Evolutionary conservation across 2,113 vertebrate species (phyloP), one percentile per base, ranked within the genome.

Genomic region (Antennarius striatus): DNA sequence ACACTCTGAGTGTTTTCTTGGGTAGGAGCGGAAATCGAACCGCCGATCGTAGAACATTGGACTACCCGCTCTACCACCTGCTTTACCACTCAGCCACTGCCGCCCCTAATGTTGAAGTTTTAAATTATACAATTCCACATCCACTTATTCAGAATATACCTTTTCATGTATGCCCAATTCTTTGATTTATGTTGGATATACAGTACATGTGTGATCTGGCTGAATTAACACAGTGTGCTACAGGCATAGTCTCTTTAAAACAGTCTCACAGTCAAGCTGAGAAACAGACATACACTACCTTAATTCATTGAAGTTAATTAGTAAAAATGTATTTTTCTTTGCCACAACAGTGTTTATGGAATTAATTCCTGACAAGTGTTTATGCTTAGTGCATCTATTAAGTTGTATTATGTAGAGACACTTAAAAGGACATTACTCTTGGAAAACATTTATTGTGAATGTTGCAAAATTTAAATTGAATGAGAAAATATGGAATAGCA

Each of bases 391-490:
- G 17, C 78, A 79, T 88, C 68, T 17, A 84, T 83, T 80, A 56
- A 62, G 63, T 77, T 79, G 29, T 62, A 77, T 79, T 70, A 90
- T 88, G 79, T 75, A 81, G 50, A 79, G 83, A 73, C 59, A 73
- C 71, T 90, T 87, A 70, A 77, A 84, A 79, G 72, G 66, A 56
- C 75, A 90, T 88, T 81, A 86, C 30, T 88, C 78, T 69, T 17
- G 42, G 46, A 59, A 50, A 71, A 52, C 80, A 67, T 88, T 86
- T 46, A 83, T 89, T 86, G 83, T 76, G 73, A 87, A 83, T 57
- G 53, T 62, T 82, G 77, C 75, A 67, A 84, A 81, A 88, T 85
- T 82, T 59, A 64, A 89, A 88, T 79, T 79, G 49, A 83, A 84
- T 74, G 59, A 75, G 54, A 71, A 81, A 75, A 77, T 59, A 84